A percentile compares a stretch with the other conserved stretches of the same genome.
Evolutionary conservation across 1,140 invertebrate genomes (phyloP).

Genomic region (Tribolium castaneum): DNA sequence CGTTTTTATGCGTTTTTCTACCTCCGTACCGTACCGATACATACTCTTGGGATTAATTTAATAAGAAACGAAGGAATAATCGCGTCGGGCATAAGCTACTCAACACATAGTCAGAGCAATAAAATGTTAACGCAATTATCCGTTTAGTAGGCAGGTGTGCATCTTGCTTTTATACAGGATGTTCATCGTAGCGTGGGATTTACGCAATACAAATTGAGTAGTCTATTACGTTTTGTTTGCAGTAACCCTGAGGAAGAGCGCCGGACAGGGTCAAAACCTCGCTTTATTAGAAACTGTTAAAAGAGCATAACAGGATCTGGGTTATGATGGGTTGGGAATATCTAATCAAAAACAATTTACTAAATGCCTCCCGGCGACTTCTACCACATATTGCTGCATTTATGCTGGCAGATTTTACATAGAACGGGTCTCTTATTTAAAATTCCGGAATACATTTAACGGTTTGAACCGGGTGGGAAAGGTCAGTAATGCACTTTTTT

Average conservation of each 20-base stretch:
- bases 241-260: slow-evolving; percentile 1
- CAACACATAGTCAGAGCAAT: slow-evolving; percentile 19
- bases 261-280: slow-evolving; percentile 17
- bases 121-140: slow-evolving; percentile 34
- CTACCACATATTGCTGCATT: slow-evolving; percentile 13
- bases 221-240: slow-evolving; percentile 11
- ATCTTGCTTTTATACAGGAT: slow-evolving; percentile 29
- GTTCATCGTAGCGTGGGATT: slow-evolving; percentile 32
- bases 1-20: slow-evolving; percentile 12
- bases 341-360: slow-evolving; percentile 34
- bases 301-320: slow-evolving; percentile 5
- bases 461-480: neutral
- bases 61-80: slow-evolving; percentile 11
- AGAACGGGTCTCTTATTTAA: neutral
- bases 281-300: slow-evolving; percentile 20
- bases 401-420: slow-evolving; percentile 7
- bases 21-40: neutral
- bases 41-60: slow-evolving; percentile 4
- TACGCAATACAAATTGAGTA: slow-evolving; percentile 21
- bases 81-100: slow-evolving; percentile 11
- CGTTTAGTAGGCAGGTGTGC: slow-evolving; percentile 30
- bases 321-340: slow-evolving; percentile 27
- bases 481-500: neutral
- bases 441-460: slow-evolving; percentile 2
- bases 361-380: neutral